These are phyloP conservation scores for Chunga burmeisteri DNA, from an alignment of 2,113 vertebrate species.

Conservation along the genomic window DNA sequence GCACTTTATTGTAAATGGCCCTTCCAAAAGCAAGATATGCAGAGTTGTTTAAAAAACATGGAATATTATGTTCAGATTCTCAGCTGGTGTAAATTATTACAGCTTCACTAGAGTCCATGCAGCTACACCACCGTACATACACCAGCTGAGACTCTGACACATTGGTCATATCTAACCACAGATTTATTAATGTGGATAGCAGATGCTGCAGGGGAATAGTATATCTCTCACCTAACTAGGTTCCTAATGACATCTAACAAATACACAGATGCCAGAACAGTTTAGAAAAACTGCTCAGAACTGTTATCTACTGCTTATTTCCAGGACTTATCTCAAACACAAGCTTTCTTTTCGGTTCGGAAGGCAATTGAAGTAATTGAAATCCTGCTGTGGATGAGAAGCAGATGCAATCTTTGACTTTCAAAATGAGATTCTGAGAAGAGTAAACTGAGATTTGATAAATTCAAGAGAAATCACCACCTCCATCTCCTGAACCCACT, in stretches of 20 bases:
- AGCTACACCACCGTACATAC: neutral
- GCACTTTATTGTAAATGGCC: neutral
- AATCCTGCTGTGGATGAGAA: neutral
- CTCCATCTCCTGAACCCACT: neutral
- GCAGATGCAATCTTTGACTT: neutral
- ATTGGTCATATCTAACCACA: neutral
- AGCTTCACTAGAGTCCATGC: neutral
- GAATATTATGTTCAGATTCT: neutral
- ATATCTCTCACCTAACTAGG: neutral
- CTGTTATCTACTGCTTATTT: neutral
- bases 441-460: neutral
- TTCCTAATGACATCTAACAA: conserved; percentile 7
- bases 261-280: neutral
- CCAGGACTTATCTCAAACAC: neutral
- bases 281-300: neutral
- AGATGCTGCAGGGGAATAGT: neutral
- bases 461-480: neutral
- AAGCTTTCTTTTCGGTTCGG: neutral
- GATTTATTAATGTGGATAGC: neutral
- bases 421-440: neutral
- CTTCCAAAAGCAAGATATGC: neutral
- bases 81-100: neutral
- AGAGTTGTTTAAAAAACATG: neutral
- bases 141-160: neutral
- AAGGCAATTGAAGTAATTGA: neutral